Conservation (phyloP, 2,113 vertebrate genomes). For the Podilymbus podiceps region DNA sequence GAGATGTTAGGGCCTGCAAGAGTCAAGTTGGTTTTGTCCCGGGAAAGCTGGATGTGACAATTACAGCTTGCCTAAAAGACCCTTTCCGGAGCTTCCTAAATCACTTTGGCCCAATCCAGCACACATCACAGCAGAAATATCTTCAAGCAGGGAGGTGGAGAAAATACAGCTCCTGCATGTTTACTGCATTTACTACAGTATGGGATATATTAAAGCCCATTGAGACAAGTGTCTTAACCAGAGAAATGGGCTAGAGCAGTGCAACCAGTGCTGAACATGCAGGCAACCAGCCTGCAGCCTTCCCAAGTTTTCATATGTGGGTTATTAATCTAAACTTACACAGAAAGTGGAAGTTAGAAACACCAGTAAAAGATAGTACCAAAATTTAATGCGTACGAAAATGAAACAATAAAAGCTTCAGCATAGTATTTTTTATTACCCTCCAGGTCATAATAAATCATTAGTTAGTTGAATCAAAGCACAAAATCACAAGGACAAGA, state of each 20-base stretch:
- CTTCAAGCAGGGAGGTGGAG: not conserved
- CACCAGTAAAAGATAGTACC: conserved; percentile 7
- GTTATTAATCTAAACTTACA: conserved; percentile 4
- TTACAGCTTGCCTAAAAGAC: not conserved
- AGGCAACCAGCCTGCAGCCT: not conserved
- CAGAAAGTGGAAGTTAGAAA: not conserved
- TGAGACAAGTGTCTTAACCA: not conserved
- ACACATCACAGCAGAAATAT: not conserved
- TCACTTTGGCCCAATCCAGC: rapidly evolving
- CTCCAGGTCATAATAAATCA: conserved; percentile 38
- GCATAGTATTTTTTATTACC: not conserved
- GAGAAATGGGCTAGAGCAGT: not conserved
- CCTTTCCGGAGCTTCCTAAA: not conserved
- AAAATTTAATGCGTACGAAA: conserved; percentile 43
- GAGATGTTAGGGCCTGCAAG: not conserved
- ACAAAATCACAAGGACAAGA: conserved; percentile 46
- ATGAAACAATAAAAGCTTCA: conserved; percentile 56
- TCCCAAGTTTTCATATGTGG: not conserved
- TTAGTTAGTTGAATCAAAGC: conserved; percentile 34
- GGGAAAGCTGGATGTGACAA: not conserved
- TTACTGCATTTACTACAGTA: not conserved
- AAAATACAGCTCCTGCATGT: not conserved
- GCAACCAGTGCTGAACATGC: too few species aligned
- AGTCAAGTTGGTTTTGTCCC: not conserved
- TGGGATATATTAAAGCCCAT: not conserved